A percentile compares a stretch with the other conserved stretches of the same genome.
Evolutionary conservation across 2,888 invertebrate species (phyloP).

Genomic region (Loripinus fragilis): DNA sequence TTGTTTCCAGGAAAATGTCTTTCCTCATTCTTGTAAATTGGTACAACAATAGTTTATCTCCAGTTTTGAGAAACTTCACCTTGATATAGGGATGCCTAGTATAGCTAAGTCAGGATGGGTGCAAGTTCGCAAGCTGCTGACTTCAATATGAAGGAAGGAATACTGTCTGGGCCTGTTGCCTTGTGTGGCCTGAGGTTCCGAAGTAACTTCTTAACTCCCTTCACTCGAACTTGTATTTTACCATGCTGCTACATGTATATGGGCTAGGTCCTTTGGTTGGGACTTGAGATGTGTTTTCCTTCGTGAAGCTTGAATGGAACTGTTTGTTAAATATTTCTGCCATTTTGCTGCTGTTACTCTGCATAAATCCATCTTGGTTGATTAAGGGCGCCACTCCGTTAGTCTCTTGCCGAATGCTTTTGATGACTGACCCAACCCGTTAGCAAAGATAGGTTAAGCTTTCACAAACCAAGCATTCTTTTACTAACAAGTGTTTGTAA

Average conservation of each 20-base stretch:
- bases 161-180: constrained; percentile 28
- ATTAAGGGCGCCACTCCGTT: constrained; percentile 21
- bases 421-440: constrained; percentile 20
- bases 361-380: constrained; percentile 19
- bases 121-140: constrained; percentile 24
- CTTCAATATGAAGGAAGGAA: constrained; percentile 19
- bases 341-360: constrained; percentile 5
- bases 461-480: too few species aligned
- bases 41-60: constrained; percentile 25
- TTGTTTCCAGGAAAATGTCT: constrained; percentile 33
- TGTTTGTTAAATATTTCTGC: constrained; percentile 25
- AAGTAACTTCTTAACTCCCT: constrained; percentile 25
- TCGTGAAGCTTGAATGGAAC: constrained; percentile 7
- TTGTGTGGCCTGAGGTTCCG: constrained; percentile 31
- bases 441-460: too few species aligned
- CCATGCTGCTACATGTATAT: constrained; percentile 15
- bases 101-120: constrained; percentile 19
- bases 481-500: too few species aligned
- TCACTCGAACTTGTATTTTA: not conserved
- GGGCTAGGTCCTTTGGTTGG: constrained; percentile 26
- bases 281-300: constrained; percentile 7
- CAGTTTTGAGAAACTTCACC: constrained; percentile 36
- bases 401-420: constrained; percentile 16
- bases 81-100: constrained; percentile 27
- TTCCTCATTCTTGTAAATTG: constrained; percentile 42